Evolutionary conservation across 2,113 vertebrate species (phyloP), one percentile per base, ranked within the genome.

Genomic region (Pedionomus torquatus): DNA sequence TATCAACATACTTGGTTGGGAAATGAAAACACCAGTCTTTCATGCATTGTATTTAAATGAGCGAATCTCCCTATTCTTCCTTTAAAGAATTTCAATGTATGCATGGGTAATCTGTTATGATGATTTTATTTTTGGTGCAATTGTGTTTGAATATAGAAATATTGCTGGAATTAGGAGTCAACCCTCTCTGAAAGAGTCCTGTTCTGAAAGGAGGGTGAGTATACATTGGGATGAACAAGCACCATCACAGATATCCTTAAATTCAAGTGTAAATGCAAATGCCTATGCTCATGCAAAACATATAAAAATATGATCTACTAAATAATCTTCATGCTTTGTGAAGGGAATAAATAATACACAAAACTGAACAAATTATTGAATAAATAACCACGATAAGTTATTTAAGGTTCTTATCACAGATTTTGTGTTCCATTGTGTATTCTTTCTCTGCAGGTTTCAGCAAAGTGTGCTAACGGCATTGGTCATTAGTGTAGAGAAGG

Each of bases 391-490:
- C 12, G 16, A 39, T 63, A 85, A 93, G 7, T 72, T 10, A 95
- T 91, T 93, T 94, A 54, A 82, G 28, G 30, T 75, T 52, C 35
- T 33, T 69, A 19, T 83, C 61, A 43, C 65, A 79, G 30, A 70
- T 63, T 94, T 93, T 84, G 16, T 80, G 30, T 84, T 78, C 41
- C 54, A 58, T 76, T 9, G 4, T 8, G 31, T 85, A 35, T 89
- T 83, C 25, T 97, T 94, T 95, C 69, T 35, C 33, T 75, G 19
- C 71, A 14, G 4, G 54, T 96, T 89, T 97, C 92, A 93, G 64
- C 52, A 93, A 96, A 82, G 24, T 26, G 12, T 89, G 55, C 44
- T 90, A 96, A 87, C 82, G 66, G 13, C n/a, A 79, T 1, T 0
- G 86, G 48, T 46, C 83, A 87, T 75, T 88, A 91, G 88, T 92